Evolutionary conservation across 2,888 invertebrate species (phyloP), one percentile per base, ranked within the genome.

Genomic region (Cataglyphis cursor): DNA sequence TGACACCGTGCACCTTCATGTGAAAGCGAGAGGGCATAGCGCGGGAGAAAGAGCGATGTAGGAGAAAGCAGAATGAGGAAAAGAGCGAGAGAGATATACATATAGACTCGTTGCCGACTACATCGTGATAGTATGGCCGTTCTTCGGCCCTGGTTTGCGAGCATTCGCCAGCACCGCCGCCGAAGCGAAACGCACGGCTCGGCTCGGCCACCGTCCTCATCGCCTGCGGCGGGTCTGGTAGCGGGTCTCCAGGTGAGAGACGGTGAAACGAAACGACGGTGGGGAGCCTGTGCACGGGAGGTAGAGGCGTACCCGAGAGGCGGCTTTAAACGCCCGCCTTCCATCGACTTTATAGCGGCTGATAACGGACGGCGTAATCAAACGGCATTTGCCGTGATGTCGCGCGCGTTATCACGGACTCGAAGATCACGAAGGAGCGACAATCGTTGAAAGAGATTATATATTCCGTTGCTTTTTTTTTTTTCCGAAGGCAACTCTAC

Each of bases 301-400:
- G 90, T 86, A 92, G 93, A 93, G 95, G 95, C 95, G 95, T 94
- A 92, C 88, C 94, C 94, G 91, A 93, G 93, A 94, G 94, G 94
- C 95, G 94, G 94, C 94, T 93, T 93, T 89, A 92, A 92, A 94
- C 93, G 92, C 94, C 90, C 94, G 94, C 94, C 94, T 94, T 93
- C 93, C 91, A 91, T 92, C 92, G 90, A 91, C 90, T 93, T 92
- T 91, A 93, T 91, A 90, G 92, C 92, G 90, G 91, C 91, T 93
- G 93, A 93, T 94, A 94, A 93, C 91, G 91, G 89, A 91, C 91
- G 90, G 89, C 91, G 91, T 93, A 93, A 92, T 93, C 93, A 91
- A 93, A 93, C 91, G 91, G 90, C 93, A 92, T 90, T 93, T 91
- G 88, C 90, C 89, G 89, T 83, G 82, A 80, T 84, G 84, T 72